A percentile compares a stretch with the other conserved stretches of the same genome.
phyloP scores from a whole-genome alignment of 1,140 invertebrate genomes.

The Temnothorax nylanderi region DNA sequence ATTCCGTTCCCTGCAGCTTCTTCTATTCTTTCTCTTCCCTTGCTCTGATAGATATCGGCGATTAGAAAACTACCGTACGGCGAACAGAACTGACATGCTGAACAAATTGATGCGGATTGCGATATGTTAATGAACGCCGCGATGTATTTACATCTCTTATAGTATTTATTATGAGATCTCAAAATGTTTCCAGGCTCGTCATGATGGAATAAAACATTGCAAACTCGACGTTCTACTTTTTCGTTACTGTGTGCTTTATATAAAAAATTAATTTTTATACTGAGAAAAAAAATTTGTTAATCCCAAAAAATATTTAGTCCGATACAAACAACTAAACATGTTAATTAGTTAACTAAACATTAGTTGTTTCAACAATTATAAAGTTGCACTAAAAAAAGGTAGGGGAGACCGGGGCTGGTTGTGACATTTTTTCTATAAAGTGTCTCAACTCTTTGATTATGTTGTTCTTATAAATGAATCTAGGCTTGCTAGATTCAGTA shows the following conservation, averaged over 20 bases:
- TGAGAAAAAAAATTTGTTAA: too few species aligned
- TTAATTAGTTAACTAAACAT: too few species aligned
- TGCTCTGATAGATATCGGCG: not conserved
- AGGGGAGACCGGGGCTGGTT: too few species aligned
- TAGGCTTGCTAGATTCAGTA: too few species aligned
- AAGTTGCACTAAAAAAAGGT: too few species aligned
- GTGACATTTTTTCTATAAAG: too few species aligned
- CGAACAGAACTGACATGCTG: not conserved
- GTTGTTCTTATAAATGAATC: too few species aligned
- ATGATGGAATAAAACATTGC: not conserved
- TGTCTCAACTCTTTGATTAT: too few species aligned
- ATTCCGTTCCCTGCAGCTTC: not conserved
- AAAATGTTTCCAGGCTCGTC: slow-evolving; percentile 37
- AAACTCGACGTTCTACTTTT: not conserved
- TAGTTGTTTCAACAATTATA: too few species aligned
- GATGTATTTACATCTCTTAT: not conserved
- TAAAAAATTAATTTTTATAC: not conserved
- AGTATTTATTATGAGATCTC: not conserved
- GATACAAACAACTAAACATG: too few species aligned
- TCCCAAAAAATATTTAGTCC: too few species aligned
- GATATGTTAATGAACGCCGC: slow-evolving; percentile 21
- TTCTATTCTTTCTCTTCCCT: not conserved
- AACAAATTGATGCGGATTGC: slow-evolving; percentile 32
- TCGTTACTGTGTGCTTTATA: not conserved
- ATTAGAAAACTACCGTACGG: slow-evolving; percentile 37